Base-by-base conservation (phyloP, 2,888 invertebrate species). In the Ptychoptera contaminata region DNA sequence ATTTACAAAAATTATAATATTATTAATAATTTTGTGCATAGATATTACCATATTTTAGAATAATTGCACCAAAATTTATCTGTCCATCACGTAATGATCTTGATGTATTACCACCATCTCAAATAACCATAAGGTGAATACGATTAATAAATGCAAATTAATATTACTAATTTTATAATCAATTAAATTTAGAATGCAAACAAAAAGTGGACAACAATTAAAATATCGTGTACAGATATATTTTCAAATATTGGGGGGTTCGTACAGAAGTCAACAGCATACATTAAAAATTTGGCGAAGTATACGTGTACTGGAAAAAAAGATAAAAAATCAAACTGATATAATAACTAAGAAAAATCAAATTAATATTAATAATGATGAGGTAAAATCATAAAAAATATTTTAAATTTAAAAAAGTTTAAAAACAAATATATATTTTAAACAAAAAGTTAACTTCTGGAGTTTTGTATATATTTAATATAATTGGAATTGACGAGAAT, bases 61-160 rank as follows among this genome's bases (percentile, higher is more conserved):
- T 42, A 7, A 31, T 42, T 11, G 42, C 42, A 29, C 42, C 42
- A 15, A 12, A 37, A 42, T 36, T 42, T 42, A 29, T 42, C 4
- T 42, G 42, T 30, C 11, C 11, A 14, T 16, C 16, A 30, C 14
- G 11, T 10, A 11, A n/a, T 9, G n/a, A 37, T 7, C 4, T 8
- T 16, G 14, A 14, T 12, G 2, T 36, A 12, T 5, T 8, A 5
- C 8, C 36, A 35, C 32, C 42, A 8, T 23, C 34, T 2, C 34
- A 42, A 14, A 42, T 42, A 16, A 42, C 42, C 8, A 35, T 42
- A 35, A 8, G 36, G 36, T 36, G 11, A 12, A 8, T 36, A 14
- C 12, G 8, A 2, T 36, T 32, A 11, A 7, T 11, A 32, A n/a
- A 32, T 11, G 30, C 9, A 8, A 30, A 32, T 7, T n/a, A 9